phyloP scores from a whole-genome alignment of 2,113 vertebrate genomes.

The Seriola quinqueradiata region DNA sequence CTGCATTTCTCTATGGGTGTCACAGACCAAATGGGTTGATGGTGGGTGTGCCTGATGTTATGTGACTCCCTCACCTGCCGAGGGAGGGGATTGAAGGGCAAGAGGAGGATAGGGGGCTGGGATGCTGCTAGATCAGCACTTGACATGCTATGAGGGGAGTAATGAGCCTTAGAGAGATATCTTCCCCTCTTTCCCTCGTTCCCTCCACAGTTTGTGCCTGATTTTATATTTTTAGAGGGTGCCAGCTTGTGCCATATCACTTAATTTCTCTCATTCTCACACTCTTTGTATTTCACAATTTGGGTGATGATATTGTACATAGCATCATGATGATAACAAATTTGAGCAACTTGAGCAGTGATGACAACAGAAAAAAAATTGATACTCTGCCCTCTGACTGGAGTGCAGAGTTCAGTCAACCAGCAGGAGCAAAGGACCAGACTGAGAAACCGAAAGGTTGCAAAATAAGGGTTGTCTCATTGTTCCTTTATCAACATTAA shows the following conservation, averaged over 20 bases:
- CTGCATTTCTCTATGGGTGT: slow-evolving; percentile 66
- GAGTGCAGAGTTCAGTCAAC: slow-evolving; percentile 10
- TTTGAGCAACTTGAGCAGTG: neutral
- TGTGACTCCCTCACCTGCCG: slow-evolving; percentile 67
- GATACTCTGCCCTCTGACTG: neutral
- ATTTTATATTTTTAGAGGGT: slow-evolving; percentile 48
- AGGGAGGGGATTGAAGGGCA: slow-evolving; percentile 72
- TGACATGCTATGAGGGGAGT: slow-evolving; percentile 69
- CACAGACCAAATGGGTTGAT: slow-evolving; percentile 63
- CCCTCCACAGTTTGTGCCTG: slow-evolving; percentile 50
- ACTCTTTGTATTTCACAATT: slow-evolving; percentile 6
- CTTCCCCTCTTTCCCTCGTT: slow-evolving; percentile 46
- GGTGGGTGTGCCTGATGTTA: slow-evolving; percentile 43
- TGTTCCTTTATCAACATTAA: slow-evolving; percentile 42
- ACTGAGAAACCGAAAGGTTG: slow-evolving; percentile 21
- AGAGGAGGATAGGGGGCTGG: slow-evolving; percentile 50
- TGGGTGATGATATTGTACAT: neutral
- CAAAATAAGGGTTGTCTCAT: slow-evolving; percentile 9
- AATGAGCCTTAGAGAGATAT: slow-evolving; percentile 75
- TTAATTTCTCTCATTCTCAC: neutral
- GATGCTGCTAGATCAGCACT: slow-evolving; percentile 79
- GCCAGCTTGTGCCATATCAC: slow-evolving; percentile 30
- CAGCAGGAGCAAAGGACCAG: slow-evolving; percentile 1
- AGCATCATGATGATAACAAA: neutral
- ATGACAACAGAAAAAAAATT: neutral